Evolutionary conservation across 2,797 vertebrate species (phyloP), one percentile per base, ranked within the genome.

Genomic region (Ispidina picta): DNA sequence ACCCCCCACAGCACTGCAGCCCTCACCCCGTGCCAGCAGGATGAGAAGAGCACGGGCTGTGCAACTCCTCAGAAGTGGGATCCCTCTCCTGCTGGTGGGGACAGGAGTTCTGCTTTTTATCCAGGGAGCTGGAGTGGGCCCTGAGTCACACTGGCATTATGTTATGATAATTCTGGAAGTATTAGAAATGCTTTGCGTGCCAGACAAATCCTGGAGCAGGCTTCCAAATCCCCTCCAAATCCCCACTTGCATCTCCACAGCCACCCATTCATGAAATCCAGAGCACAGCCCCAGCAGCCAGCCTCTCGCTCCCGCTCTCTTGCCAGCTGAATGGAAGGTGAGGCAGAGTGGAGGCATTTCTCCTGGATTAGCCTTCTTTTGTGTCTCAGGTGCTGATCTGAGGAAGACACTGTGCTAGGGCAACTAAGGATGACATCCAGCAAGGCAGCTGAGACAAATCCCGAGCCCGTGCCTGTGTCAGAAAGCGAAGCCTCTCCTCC

Each of bases 181-280:
- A 75, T 92, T 92, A 81, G 60, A 94, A 91, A 92, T 28, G 79
- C 85, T 92, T 75, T 78, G 85, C 25, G 8, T 90, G 90, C 79
- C 92, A 90, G 95, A 78, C 79, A 95, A 92, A 95, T 92, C 95
- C 89, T 91, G 87, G 80, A 95, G 89, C 92, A 89, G 86, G 91
- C 91, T 88, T 86, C 92, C 93, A 96, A 95, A 95, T 95, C 94
- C 92, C 87, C 85, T 90, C 93, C 7, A 90, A 95, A 95, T 94
- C 94, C 92, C 81, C 82, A 60, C 89, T 72, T 83, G 93, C 25
- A 2, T 74, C 85, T 93, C 90, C 20, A 25, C 84, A 78, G 77
- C 46, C 85, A 86, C 81, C 94, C 93, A 94, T 92, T 95, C 95
- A 93, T 75, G 92, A 94, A 94, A 94, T 73, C 90, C 93, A 88